phyloP scores from a whole-genome alignment of 2,113 vertebrate genomes.

The Semnornis frantzii region DNA sequence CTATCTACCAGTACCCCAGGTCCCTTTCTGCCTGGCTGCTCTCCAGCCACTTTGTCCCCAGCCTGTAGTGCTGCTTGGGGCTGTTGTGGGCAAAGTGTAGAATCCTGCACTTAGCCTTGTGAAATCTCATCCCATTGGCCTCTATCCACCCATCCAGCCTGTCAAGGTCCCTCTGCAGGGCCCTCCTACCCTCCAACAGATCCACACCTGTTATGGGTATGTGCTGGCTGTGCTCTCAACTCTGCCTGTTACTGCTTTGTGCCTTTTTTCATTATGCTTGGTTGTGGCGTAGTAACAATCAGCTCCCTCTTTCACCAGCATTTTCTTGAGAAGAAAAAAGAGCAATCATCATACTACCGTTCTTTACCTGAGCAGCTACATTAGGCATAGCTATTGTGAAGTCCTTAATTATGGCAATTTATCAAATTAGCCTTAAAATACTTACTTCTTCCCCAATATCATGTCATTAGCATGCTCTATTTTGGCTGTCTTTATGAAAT shows the following conservation, averaged over 20 bases:
- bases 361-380: not conserved
- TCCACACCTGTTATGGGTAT: not conserved
- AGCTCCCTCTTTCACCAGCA: not conserved
- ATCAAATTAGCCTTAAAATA: not conserved
- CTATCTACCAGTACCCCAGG: too few species aligned
- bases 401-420: conserved; percentile 10
- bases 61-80: too few species aligned
- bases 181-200: too few species aligned
- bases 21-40: too few species aligned
- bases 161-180: too few species aligned
- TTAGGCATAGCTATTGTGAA: not conserved
- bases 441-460: not conserved
- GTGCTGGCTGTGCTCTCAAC: not conserved
- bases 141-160: too few species aligned
- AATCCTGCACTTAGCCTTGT: too few species aligned
- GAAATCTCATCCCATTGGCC: too few species aligned
- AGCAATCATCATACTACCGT: not conserved
- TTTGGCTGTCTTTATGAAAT: not conserved
- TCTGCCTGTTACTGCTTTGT: not conserved
- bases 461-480: not conserved
- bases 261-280: not conserved
- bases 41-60: too few species aligned
- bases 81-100: too few species aligned
- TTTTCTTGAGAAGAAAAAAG: not conserved
- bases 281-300: not conserved